Base-by-base conservation (phyloP, 2,113 vertebrate species). In the Syrmaticus mikado region DNA sequence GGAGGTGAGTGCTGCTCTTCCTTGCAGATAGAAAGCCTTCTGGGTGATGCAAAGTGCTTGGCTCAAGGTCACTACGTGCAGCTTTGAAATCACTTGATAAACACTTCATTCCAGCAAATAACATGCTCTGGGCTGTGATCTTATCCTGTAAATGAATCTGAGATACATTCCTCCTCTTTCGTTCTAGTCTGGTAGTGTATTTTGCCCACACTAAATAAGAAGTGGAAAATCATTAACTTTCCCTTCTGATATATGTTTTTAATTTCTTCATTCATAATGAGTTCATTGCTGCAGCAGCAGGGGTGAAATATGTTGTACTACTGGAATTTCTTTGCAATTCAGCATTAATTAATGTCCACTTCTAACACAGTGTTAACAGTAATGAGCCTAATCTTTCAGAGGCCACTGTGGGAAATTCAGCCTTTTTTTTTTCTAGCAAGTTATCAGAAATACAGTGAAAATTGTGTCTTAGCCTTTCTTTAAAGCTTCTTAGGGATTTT, bases 301-400 rank as follows among this genome's bases (percentile, higher is more conserved):
- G 80, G 92, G 45, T 92, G 87, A 95, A 93, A 95, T 97, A 94
- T 92, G 60, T 57, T 70, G 67, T 85, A 91, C 82, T 79, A 57
- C 83, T 46, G 50, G 87, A 96, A 95, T 94, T 94, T 89, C 80
- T 89, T 91, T 96, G 91, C 62, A 87, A 68, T 87, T 94, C 83
- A 75, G 66, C 74, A 21, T 93, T 96, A 95, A 97, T 97, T 97
- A 97, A 85, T 85, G 90, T 92, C 94, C 66, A 87, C 81, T 96
- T 52, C 82, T 93, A 34, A 19, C 66, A 48, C 87, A 68, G 25
- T 2, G 3, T 84, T 91, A 89, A 92, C 89, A 95, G 86, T 82
- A 93, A 77, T 0, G 1, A 62, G 81, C 22, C 58, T 81, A 13
- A 86, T 96, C 38, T 89, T 87, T 68, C 62, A 88, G 76, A 92